A percentile compares a stretch with the other conserved stretches of the same genome.
These are phyloP conservation scores for Eueremaeus valkanovi DNA, from an alignment of 2,888 invertebrate genomes.

Conservation along the genomic window DNA sequence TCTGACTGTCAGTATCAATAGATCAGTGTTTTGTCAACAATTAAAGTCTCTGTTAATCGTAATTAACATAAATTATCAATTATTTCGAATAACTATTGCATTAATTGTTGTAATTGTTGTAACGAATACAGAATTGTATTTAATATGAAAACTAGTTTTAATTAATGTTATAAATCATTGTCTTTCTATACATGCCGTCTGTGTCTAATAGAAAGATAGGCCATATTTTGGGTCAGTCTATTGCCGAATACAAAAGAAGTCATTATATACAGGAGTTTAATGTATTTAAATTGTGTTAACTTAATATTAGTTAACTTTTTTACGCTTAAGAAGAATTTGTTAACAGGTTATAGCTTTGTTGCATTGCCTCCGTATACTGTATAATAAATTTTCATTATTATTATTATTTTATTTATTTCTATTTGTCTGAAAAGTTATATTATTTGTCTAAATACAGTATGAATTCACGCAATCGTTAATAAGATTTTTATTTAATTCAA, in stretches of 20 bases:
- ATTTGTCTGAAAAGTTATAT: too few relatives aligned
- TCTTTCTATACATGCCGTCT: too few relatives aligned
- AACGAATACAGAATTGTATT: not conserved
- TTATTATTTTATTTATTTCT: not conserved
- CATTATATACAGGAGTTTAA: slow-evolving; percentile 7
- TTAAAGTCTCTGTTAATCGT: not conserved
- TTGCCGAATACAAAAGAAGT: slow-evolving; percentile 4
- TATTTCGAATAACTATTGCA: not conserved
- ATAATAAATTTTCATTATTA: too few relatives aligned
- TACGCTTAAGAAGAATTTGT: not conserved
- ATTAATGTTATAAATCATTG: slow-evolving; percentile 14
- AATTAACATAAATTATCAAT: not conserved
- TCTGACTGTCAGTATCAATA: too few relatives aligned
- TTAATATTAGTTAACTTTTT: not conserved
- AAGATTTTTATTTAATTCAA: too few relatives aligned
- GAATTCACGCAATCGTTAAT: too few relatives aligned
- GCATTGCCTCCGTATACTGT: too few relatives aligned
- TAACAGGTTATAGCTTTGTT: not conserved
- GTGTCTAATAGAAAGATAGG: not conserved
- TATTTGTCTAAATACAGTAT: too few relatives aligned
- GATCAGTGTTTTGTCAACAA: not conserved
- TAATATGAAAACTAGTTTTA: not conserved
- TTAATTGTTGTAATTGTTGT: not conserved
- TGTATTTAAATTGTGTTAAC: slow-evolving; percentile 10
- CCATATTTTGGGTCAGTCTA: slow-evolving; percentile 29